phyloP scores from a whole-genome alignment of 2,113 vertebrate species.

The Glaucidium brasilianum region DNA sequence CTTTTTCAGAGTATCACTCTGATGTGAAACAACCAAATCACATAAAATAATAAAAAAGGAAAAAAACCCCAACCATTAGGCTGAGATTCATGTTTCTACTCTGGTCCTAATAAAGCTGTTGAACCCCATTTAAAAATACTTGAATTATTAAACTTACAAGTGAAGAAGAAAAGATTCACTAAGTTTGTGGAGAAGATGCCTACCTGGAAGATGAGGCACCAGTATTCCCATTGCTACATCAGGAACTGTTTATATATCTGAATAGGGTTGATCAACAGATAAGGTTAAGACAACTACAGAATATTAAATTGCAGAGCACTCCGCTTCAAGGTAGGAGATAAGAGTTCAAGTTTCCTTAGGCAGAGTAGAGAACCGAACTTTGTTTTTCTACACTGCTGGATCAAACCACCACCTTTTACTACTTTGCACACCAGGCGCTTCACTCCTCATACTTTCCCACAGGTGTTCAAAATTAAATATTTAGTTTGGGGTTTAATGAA shows the following conservation, averaged over 20 bases:
- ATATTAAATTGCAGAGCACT: neutral
- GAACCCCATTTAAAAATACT: neutral
- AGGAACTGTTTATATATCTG: neutral
- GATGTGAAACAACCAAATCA: neutral
- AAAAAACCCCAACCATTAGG: neutral
- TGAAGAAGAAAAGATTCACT: neutral
- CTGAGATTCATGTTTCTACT: neutral
- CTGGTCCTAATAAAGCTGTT: neutral
- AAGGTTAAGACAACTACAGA: neutral
- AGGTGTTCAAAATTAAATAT: neutral
- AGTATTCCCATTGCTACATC: neutral
- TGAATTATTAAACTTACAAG: neutral
- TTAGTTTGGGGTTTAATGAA: neutral
- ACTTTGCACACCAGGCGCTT: neutral
- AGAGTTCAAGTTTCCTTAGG: constrained; percentile 14
- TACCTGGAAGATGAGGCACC: neutral
- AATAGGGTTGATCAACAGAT: neutral
- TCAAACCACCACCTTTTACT: constrained; percentile 10
- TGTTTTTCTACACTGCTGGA: neutral
- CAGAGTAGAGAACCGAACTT: neutral
- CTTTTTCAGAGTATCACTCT: neutral
- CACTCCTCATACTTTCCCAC: constrained; percentile 15
- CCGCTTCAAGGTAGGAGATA: neutral
- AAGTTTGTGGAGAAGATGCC: neutral
- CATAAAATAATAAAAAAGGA: neutral